phyloP scores from a whole-genome alignment of 2,113 vertebrate genomes.

The Melanocharis versteri region DNA sequence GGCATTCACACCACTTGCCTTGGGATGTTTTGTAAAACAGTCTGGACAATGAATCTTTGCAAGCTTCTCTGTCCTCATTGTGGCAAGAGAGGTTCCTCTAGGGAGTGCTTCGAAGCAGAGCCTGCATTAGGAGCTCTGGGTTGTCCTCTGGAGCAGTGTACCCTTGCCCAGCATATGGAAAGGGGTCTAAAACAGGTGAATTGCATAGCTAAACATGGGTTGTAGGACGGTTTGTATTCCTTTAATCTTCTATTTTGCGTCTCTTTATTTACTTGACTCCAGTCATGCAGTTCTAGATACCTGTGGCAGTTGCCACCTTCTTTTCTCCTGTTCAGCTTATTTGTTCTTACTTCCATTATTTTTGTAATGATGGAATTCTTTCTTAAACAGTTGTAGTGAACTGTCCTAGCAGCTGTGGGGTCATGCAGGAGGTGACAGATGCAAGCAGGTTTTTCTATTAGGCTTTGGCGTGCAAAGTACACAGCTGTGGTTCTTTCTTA shows the following conservation, averaged over 20 bases:
- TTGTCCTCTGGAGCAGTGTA: background rate
- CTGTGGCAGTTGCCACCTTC: background rate
- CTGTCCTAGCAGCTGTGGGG: background rate
- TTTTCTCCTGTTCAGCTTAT: background rate
- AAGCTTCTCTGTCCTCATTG: background rate
- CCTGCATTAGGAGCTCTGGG: accelerated
- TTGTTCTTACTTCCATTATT: background rate
- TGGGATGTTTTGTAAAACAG: background rate
- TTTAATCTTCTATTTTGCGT: background rate
- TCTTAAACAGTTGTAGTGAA: background rate
- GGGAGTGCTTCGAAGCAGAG: background rate
- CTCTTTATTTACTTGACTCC: background rate
- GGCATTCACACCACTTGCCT: accelerated
- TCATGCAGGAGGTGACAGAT: accelerated
- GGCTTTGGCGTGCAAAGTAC: background rate
- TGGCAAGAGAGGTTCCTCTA: background rate
- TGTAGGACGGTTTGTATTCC: background rate
- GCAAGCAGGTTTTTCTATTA: background rate
- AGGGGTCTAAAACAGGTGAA: background rate
- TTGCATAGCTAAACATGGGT: background rate
- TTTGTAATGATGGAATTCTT: background rate
- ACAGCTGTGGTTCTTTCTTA: background rate
- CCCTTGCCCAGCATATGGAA: background rate
- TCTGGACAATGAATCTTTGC: background rate
- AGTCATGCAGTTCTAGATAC: background rate